phyloP scores from a whole-genome alignment of 2,888 invertebrate species.

The Trachelus troglodyta region DNA sequence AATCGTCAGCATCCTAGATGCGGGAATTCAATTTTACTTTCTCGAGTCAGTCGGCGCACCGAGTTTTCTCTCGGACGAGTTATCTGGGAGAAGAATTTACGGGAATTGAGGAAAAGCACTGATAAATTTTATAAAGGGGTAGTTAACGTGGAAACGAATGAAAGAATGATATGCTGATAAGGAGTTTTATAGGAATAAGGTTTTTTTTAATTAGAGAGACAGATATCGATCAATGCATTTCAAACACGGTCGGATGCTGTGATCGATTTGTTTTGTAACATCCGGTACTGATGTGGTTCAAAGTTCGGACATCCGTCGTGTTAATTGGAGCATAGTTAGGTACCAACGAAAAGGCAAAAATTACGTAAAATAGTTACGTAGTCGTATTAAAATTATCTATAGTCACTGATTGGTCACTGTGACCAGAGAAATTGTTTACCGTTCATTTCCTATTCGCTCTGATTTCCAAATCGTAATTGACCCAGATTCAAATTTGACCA shows the following conservation, averaged over 20 bases:
- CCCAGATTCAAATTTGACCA: not conserved
- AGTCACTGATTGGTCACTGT: not conserved
- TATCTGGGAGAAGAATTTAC: not conserved
- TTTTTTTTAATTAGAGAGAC: not conserved
- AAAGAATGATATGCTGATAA: not conserved
- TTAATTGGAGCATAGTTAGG: not conserved
- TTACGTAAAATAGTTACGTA: too few species aligned
- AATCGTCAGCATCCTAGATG: not conserved
- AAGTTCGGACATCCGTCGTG: not conserved
- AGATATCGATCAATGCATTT: slow-evolving; percentile 11
- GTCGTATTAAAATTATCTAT: not conserved
- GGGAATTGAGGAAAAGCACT: not conserved
- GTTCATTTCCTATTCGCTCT: not conserved
- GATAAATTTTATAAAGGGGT: not conserved
- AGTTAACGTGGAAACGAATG: not conserved
- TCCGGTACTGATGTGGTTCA: not conserved
- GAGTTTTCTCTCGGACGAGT: not conserved
- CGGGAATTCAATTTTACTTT: not conserved
- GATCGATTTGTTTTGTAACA: not conserved
- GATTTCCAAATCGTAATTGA: not conserved
- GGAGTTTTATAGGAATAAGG: too few species aligned
- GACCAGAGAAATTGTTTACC: not conserved
- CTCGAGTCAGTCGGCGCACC: not conserved
- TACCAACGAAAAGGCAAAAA: not conserved
- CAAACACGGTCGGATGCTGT: slow-evolving; percentile 24